Percentiles rank a stretch among this genome's conserved stretches.
These are phyloP conservation scores for Microctenopoma stevenorrisi DNA, from an alignment of 2,797 vertebrate species.

Conservation along the genomic window DNA sequence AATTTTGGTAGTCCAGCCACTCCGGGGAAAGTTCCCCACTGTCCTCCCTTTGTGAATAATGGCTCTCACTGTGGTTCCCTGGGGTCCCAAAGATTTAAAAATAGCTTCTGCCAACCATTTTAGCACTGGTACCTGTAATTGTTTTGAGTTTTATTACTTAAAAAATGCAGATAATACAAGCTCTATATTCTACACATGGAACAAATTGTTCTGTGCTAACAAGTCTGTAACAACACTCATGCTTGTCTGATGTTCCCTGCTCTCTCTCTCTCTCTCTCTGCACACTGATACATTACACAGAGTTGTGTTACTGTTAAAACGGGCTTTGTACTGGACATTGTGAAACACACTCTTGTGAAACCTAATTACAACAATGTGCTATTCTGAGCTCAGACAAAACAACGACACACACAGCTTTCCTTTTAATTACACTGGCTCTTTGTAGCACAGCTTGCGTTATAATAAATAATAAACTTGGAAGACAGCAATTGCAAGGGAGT, in stretches of 20 bases:
- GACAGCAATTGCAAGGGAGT: not conserved
- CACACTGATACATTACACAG: conserved; percentile 16
- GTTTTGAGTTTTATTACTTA: too few relatives aligned
- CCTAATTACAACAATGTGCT: conserved; percentile 28
- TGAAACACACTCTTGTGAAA: not conserved
- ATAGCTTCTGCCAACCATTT: too few relatives aligned
- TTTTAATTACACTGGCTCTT: not conserved
- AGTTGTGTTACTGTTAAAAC: conserved; percentile 14
- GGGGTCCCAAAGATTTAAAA: too few relatives aligned
- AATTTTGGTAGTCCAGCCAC: too few relatives aligned
- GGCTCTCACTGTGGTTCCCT: too few relatives aligned
- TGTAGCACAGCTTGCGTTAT: not conserved
- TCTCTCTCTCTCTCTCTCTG: conserved; percentile 1
- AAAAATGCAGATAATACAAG: not conserved
- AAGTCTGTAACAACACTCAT: conserved; percentile 9
- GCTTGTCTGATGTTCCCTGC: not conserved
- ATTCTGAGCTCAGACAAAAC: not conserved
- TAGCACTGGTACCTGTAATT: too few relatives aligned
- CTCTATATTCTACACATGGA: not conserved
- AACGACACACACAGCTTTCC: not conserved
- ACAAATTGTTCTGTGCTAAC: conserved; percentile 6
- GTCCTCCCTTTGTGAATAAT: too few relatives aligned
- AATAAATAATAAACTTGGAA: not conserved
- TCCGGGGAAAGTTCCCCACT: too few relatives aligned
- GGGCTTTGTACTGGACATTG: not conserved